Evolutionary conservation across 2,888 invertebrate species (phyloP), one percentile per base, ranked within the genome.

Genomic region (Nephrocerus scutellatus): DNA sequence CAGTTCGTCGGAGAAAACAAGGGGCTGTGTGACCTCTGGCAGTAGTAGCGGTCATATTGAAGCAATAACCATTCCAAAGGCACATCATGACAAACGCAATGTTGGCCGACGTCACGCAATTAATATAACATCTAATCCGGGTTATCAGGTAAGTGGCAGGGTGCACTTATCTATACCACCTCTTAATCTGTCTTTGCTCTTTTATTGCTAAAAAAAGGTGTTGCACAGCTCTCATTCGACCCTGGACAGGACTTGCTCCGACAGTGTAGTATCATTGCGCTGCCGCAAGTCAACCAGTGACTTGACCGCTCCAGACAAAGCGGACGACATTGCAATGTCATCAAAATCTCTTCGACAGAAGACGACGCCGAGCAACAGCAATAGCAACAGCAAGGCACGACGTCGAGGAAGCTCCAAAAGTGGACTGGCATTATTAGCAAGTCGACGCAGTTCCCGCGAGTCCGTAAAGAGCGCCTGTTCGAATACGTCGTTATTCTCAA

Each of bases 371-470:
- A 36, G 47, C 20, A 20, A 51, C 37, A 39, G 30, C 30, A 39
- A 45, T 26, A 45, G 36, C 15, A 56, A 56, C 42, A 54, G 58
- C 25, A 64, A 63, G 74, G 60, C 82, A 1, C 74, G 82, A 54
- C 71, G 84, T 19, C 73, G 82, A 33, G 82, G 84, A 2, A 69
- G 69, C 32, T 68, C 68, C 7, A 69, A 69, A 54, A 80, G 81
- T 0, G 80, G 81, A 1, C 59, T 82, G 53, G 88, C 88, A 3
- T 87, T 85, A 60, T 69, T 88, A 53, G 88, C 88, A n/a, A 87
- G 85, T 39, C 74, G 87, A 34, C 73, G 88, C n/a, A 83, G 84
- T n/a, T 85, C 85, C 0, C 71, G 86, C n/a, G 81, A 80, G 52
- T 80, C 80, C 14, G 64, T 75, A 49, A 73, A 72, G 39, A 74